Evolutionary conservation across 2,888 invertebrate species (phyloP), one percentile per base, ranked within the genome.

Genomic region (Elaeidobius kamerunicus): DNA sequence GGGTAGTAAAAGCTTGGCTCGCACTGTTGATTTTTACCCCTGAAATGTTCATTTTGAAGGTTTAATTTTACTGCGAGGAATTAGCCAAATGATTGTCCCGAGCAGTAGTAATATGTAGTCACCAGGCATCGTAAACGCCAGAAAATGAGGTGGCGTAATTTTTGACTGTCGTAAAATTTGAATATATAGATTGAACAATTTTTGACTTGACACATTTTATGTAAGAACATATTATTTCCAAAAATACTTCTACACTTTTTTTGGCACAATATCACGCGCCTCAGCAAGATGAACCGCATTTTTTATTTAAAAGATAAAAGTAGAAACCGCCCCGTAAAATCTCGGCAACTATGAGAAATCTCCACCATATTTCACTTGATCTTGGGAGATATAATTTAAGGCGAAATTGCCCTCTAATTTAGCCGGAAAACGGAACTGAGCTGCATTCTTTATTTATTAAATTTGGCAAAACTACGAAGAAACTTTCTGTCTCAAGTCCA

Each of bases 1-100:
- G 46, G 20, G 48, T 32, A 47, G 42, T 52, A 42, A 52, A 52
- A 63, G 60, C 73, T 63, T 73, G 73, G 72, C 70, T 73, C 61
- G 73, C 73, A 56, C 63, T 74, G 65, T 50, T 55, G 55, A 55
- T 51, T 55, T 55, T 54, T 54, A 35, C 54, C 54, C 45, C 39
- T 43, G 12, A 53, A 54, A 49, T 38, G 51, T 47, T 47, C 47
- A 32, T 47, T 55, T 55, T 39, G 46, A 41, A 51, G 51, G 42
- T 55, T 51, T 51, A 51, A 51, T 51, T 55, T 55, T 41, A 51
- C 51, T 42, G 36, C 34, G 23, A 48, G 51, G 55, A 55, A 51
- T 55, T 51, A 51, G 40, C 34, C 40, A 35, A 52, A 48, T 44
- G 43, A 44, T 52, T 45, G 27, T 30, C 27, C 14, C 18, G 27